A percentile compares a stretch with the other conserved stretches of the same genome.
These are phyloP conservation scores for Omphaloscelis lunosa DNA, from an alignment of 2,888 invertebrate species.

Conservation along the genomic window DNA sequence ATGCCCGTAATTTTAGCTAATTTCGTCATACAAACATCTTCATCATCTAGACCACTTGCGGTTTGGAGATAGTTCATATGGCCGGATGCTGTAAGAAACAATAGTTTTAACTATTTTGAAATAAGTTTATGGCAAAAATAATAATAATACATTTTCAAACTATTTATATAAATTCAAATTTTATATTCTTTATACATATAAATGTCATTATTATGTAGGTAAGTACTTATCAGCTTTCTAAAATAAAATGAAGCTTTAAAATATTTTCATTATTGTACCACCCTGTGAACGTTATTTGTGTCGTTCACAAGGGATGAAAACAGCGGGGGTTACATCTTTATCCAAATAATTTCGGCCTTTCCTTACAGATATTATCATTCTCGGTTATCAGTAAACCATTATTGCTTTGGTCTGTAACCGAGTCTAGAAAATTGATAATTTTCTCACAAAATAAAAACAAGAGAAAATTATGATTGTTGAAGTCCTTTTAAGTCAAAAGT, in stretches of 20 bases:
- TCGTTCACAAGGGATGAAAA: constrained; percentile 52
- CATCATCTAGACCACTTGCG: too few species aligned
- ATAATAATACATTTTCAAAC: too few species aligned
- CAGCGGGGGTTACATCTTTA: constrained; percentile 56
- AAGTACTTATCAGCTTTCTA: too few species aligned
- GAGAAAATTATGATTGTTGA: background rate
- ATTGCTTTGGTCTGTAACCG: constrained; percentile 19
- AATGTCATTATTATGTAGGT: too few species aligned
- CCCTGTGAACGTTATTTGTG: constrained; percentile 63
- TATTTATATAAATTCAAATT: too few species aligned
- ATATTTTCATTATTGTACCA: background rate
- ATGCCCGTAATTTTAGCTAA: background rate
- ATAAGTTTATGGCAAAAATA: too few species aligned
- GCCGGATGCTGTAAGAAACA: too few species aligned
- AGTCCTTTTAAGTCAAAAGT: background rate
- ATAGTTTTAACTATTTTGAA: too few species aligned
- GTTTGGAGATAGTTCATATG: too few species aligned
- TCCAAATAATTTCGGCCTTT: constrained; percentile 53
- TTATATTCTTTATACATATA: too few species aligned
- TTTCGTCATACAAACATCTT: background rate
- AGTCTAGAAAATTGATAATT: background rate
- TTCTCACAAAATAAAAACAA: background rate
- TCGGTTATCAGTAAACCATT: constrained; percentile 26
- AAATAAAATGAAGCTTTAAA: background rate
- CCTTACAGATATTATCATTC: constrained; percentile 41